These are phyloP conservation scores for Umimayanthus kanabou DNA, from an alignment of 92 coral and sea anemone genomes.

Conservation along the genomic window DNA sequence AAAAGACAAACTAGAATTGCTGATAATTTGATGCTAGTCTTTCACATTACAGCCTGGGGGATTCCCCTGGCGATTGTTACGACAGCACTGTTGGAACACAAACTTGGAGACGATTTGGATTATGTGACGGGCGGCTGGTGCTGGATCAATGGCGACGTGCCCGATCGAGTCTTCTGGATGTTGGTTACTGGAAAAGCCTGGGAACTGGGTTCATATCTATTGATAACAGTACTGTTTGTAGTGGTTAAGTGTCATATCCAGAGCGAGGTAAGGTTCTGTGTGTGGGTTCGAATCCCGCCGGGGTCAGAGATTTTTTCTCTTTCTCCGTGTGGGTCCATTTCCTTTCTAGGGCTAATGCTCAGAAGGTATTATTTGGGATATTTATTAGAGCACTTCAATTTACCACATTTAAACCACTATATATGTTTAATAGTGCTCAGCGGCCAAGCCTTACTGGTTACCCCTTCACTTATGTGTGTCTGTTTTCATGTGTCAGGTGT, in stretches of 20 bases:
- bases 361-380: too few species aligned
- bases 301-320: too few species aligned
- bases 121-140: conserved; percentile 81
- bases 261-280: conserved; percentile 67
- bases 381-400: too few species aligned
- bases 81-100: conserved; percentile 47
- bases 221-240: conserved; percentile 64
- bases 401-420: too few species aligned
- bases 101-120: conserved; percentile 72
- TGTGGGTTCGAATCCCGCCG: too few species aligned
- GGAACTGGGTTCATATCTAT: conserved; percentile 77
- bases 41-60: conserved; percentile 82
- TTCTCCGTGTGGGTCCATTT: too few species aligned
- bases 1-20: conserved; percentile 56
- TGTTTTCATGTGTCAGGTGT: background rate
- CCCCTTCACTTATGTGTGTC: too few species aligned
- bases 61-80: conserved; percentile 68
- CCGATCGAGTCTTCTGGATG: conserved; percentile 70
- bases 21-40: conserved; percentile 62
- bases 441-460: too few species aligned
- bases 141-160: conserved; percentile 55
- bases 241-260: conserved; percentile 73
- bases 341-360: too few species aligned
- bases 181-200: conserved; percentile 86
- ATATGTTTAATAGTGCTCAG: too few species aligned